phyloP scores from a whole-genome alignment of 2,797 vertebrate genomes.

The Phyllotis vaccarum region DNA sequence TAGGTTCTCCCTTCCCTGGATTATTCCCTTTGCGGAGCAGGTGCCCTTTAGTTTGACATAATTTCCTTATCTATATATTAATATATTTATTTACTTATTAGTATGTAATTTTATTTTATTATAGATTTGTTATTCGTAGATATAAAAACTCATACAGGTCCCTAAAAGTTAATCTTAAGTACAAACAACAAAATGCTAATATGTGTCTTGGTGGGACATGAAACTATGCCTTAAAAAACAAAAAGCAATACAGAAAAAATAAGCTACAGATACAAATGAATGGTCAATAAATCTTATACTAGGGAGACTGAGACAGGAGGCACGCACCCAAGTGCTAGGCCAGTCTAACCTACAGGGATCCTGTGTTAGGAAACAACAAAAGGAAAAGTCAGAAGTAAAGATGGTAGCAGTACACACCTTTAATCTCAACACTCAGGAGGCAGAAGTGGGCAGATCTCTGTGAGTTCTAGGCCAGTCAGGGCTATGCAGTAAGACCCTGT shows the following conservation, averaged over 20 bases:
- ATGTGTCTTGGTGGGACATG: no score
- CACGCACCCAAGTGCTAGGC: neutral
- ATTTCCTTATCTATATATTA: neutral
- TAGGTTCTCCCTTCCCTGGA: neutral
- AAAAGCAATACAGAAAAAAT: neutral
- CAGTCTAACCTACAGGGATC: neutral
- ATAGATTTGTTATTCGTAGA: neutral
- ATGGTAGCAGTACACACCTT: neutral
- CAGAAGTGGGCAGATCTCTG: neutral
- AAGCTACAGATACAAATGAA: neutral
- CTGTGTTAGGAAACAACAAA: neutral
- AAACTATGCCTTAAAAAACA: neutral
- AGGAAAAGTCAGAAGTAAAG: neutral
- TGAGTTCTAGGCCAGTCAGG: neutral
- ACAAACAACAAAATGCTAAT: neutral
- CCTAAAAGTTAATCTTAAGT: neutral
- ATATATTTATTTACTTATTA: neutral
- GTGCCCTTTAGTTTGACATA: neutral
- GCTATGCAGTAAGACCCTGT: neutral
- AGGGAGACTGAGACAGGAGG: neutral
- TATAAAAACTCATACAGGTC: neutral
- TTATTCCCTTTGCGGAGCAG: neutral
- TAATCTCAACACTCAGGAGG: neutral
- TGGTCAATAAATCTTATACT: neutral
- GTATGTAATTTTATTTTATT: neutral